These are phyloP conservation scores for Itoplectis maculator DNA, from an alignment of 2,888 invertebrate species.

Conservation along the genomic window DNA sequence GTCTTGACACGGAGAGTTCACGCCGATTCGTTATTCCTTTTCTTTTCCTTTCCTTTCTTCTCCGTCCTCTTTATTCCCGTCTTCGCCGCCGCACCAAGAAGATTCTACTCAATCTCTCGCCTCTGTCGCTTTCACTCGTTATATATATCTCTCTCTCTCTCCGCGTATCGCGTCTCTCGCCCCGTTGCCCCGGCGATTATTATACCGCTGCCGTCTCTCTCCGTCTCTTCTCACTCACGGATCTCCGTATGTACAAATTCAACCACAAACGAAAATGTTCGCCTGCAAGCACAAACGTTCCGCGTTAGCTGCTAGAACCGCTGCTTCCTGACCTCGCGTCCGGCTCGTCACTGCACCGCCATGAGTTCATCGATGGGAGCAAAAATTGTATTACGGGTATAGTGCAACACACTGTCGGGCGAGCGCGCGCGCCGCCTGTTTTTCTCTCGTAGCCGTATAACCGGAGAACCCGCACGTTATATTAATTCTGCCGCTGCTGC, in stretches of 20 bases:
- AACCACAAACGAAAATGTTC: background rate
- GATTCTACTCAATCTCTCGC: background rate
- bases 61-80: slow-evolving; percentile 45
- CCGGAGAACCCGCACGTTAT: slow-evolving; percentile 51
- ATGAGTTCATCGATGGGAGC: slow-evolving; percentile 72
- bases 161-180: slow-evolving; percentile 37
- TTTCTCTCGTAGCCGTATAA: slow-evolving; percentile 9
- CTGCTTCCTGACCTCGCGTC: slow-evolving; percentile 74
- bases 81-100: slow-evolving; percentile 3
- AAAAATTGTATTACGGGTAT: slow-evolving; percentile 50
- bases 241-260: slow-evolving; percentile 27
- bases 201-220: background rate
- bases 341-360: slow-evolving; percentile 75
- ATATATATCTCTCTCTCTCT: slow-evolving; percentile 36
- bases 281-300: background rate
- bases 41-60: slow-evolving; percentile 12
- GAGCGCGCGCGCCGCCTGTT: slow-evolving; percentile 19
- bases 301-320: slow-evolving; percentile 40
- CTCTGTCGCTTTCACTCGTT: slow-evolving; percentile 25
- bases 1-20: slow-evolving; percentile 15
- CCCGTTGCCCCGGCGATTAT: slow-evolving; percentile 52
- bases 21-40: slow-evolving; percentile 35
- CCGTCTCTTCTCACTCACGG: background rate
- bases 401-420: slow-evolving; percentile 51
- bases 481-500: slow-evolving; percentile 45